Conservation (phyloP, 2,113 vertebrate species). For the mouse (Mus musculus) region DNA sequence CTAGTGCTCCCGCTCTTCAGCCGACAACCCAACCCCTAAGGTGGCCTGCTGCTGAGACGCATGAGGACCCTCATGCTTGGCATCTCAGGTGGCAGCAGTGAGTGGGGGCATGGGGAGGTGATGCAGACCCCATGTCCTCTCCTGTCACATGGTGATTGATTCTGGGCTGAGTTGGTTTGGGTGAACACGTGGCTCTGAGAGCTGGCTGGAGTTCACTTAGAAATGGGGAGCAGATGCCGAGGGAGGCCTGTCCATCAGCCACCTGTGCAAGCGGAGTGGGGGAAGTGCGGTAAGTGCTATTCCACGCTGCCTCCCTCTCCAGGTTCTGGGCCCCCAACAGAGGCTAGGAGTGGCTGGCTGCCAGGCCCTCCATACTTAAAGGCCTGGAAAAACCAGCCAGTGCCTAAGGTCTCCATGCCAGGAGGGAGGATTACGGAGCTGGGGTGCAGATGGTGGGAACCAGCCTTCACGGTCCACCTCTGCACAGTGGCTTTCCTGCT, state of each 20-base stretch:
- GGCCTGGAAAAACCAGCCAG: slow-evolving; percentile 50
- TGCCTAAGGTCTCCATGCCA: neutral
- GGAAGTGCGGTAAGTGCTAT: slow-evolving; percentile 31
- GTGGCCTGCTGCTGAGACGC: neutral
- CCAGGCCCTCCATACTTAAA: slow-evolving; percentile 53
- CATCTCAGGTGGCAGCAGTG: neutral
- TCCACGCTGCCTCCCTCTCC: neutral
- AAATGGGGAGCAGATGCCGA: neutral
- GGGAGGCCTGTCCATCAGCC: neutral
- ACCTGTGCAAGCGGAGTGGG: neutral
- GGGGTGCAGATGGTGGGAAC: neutral
- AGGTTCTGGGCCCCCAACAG: slow-evolving; percentile 21
- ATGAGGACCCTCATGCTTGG: neutral
- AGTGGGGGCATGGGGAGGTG: neutral
- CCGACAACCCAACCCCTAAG: neutral
- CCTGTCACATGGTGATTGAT: neutral
- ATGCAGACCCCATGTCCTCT: neutral
- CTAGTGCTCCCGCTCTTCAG: neutral
- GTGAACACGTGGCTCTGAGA: neutral
- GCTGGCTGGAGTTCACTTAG: neutral
- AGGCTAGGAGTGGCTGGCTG: neutral
- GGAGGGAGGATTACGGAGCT: neutral
- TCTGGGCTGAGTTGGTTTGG: neutral
- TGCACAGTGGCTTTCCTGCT: neutral
- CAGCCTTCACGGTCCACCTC: neutral